Base-by-base conservation (phyloP, 2,797 vertebrate species). In the Phalanger gymnotis region DNA sequence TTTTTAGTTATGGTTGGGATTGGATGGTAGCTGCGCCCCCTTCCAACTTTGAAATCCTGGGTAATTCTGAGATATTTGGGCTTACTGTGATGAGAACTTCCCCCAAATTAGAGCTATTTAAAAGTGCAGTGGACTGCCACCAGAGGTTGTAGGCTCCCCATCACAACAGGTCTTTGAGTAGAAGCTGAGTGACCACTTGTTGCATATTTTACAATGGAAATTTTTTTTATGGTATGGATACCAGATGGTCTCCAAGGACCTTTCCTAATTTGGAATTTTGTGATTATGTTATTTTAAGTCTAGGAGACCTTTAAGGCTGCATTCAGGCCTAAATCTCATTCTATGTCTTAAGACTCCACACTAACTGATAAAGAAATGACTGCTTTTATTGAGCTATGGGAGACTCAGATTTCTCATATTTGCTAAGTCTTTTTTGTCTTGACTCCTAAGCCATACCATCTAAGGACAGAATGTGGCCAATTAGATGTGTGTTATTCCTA, bases 401-500 rank as follows among this genome's bases (percentile, higher is more conserved):
- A 92, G 25, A 92, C 54, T 2, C 28, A 11, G 16, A 94, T 30
- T 19, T 47, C n/a, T 93, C 91, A 53, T 13, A 90, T 58, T n/a
- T 16, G 22, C 34, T 53, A 92, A 87, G 19, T 58, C 54, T 89
- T 92, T 30, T 27, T 27, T 5, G 0, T 25, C 40, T 58, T 90
- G 40, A 47, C n/a, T 47, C 92, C 31, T 58, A 53, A 89, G 92
- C 57, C 28, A 52, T 92, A 19, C 55, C 58, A 81, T 58, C 58
- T n/a, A 81, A 94, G 7, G 51, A 47, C 11, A 93, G 92, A 90
- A 52, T 58, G 52, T 2, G 91, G 94, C 54, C 91, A 96, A 90
- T 92, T 93, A 96, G 53, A 96, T 66, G 9, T 73, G 87, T 90
- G 19, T 95, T 97, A 91, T 61, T 96, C 87, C 95, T 95, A 96